Evolutionary conservation across 1,140 invertebrate species (phyloP).

Genomic region (Teleopsis dalmanni): DNA sequence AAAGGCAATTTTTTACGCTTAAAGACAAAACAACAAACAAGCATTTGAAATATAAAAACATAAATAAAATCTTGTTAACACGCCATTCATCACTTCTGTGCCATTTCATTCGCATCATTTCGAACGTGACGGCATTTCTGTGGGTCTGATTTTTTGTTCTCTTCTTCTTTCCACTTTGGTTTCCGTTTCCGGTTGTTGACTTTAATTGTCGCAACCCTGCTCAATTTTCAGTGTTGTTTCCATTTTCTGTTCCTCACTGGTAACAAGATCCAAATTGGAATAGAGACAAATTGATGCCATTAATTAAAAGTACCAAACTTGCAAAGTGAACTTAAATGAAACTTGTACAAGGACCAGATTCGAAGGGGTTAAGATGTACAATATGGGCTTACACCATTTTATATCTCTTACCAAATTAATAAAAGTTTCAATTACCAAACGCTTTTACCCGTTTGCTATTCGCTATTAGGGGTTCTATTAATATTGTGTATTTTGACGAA

Average conservation of each 20-base stretch:
- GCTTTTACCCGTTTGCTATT: too few species aligned
- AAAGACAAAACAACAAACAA: constrained; percentile 4
- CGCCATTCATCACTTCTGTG: constrained; percentile 13
- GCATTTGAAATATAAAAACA: neutral
- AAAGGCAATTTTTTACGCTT: constrained; percentile 11
- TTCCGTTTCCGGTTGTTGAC: neutral
- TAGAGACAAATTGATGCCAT: constrained; percentile 16
- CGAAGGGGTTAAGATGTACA: too few species aligned
- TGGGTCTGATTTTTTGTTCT: constrained; percentile 7
- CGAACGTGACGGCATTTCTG: constrained; percentile 13
- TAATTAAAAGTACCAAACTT: constrained; percentile 16
- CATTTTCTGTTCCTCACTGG: constrained; percentile 1
- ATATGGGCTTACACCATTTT: too few species aligned
- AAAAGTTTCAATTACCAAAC: too few species aligned
- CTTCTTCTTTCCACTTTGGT: neutral
- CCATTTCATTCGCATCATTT: neutral
- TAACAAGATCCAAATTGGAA: constrained; percentile 12
- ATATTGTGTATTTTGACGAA: too few species aligned
- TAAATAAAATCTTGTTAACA: constrained; percentile 16
- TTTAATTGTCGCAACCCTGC: neutral
- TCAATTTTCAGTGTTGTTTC: constrained; percentile 5
- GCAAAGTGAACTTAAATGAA: constrained; percentile 9
- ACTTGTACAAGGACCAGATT: too few species aligned
- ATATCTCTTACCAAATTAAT: too few species aligned
- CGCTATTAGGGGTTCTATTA: too few species aligned